Conservation (phyloP, 1,140 invertebrate species). For the Mya arenaria region DNA sequence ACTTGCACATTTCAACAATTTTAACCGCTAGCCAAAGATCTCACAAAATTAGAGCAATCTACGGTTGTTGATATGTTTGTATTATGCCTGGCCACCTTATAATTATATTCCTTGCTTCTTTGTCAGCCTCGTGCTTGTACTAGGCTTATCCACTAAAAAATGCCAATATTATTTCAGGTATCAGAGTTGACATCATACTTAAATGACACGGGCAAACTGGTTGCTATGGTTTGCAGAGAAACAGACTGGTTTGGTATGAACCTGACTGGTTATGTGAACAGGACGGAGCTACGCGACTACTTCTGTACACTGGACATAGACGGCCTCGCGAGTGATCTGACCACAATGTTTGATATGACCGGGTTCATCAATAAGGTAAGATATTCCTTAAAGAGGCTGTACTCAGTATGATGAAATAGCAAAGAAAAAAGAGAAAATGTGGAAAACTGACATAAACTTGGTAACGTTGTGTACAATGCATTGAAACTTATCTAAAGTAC, state of each 20-base stretch:
- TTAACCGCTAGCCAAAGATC: not conserved
- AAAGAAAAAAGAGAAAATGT: too few relatives aligned
- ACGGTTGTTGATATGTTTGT: not conserved
- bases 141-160: not conserved
- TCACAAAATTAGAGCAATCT: not conserved
- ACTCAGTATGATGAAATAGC: too few relatives aligned
- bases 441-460: too few relatives aligned
- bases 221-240: not conserved
- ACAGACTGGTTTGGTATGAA: conserved; percentile 2
- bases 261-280: not conserved
- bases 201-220: not conserved
- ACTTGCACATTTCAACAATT: too few relatives aligned
- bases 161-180: too few relatives aligned
- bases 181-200: not conserved
- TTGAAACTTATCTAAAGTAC: too few relatives aligned
- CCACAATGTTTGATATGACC: too few relatives aligned
- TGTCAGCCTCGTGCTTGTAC: not conserved
- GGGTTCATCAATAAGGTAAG: too few relatives aligned
- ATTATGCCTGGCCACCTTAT: not conserved
- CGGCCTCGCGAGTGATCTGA: too few relatives aligned
- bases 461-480: too few relatives aligned
- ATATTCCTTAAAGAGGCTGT: too few relatives aligned
- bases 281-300: not conserved
- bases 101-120: not conserved
- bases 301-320: conserved; percentile 12